Conservation (phyloP, 1,140 invertebrate species). For the Nylanderia fulva region DNA sequence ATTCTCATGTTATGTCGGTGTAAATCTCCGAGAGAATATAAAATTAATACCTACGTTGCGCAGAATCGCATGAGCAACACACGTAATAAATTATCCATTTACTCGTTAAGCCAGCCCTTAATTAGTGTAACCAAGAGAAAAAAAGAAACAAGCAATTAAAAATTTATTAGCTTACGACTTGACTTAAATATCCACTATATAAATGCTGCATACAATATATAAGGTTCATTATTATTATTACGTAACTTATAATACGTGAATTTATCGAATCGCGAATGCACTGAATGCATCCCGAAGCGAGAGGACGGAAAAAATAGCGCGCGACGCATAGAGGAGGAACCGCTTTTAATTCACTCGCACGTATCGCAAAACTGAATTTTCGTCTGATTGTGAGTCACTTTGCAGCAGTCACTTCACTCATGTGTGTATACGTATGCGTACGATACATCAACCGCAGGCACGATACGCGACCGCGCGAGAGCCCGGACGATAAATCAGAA, state of each 20-base stretch:
- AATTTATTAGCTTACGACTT: neutral
- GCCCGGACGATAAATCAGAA: constrained; percentile 74
- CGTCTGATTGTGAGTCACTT: constrained; percentile 56
- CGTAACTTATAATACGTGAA: neutral
- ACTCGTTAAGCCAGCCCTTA: constrained; percentile 28
- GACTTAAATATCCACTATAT: neutral
- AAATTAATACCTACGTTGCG: constrained; percentile 50
- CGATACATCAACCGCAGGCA: constrained; percentile 50
- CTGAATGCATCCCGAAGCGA: neutral
- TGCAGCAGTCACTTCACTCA: constrained; percentile 37
- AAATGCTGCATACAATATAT: neutral
- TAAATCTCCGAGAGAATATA: constrained; percentile 55
- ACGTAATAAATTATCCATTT: constrained; percentile 52
- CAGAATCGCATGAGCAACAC: constrained; percentile 12
- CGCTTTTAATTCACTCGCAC: constrained; percentile 26
- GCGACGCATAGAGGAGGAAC: neutral
- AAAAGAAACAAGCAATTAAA: neutral
- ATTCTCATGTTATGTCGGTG: constrained; percentile 10
- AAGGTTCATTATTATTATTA: neutral
- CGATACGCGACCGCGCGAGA: constrained; percentile 42
- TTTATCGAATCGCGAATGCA: neutral
- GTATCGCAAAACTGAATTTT: constrained; percentile 44
- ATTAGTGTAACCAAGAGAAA: neutral
- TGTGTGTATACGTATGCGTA: neutral
- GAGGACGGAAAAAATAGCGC: neutral